Evolutionary conservation across 2,888 invertebrate genomes (phyloP), one percentile per base, ranked within the genome.

Genomic region (Drosophila koepferae): DNA sequence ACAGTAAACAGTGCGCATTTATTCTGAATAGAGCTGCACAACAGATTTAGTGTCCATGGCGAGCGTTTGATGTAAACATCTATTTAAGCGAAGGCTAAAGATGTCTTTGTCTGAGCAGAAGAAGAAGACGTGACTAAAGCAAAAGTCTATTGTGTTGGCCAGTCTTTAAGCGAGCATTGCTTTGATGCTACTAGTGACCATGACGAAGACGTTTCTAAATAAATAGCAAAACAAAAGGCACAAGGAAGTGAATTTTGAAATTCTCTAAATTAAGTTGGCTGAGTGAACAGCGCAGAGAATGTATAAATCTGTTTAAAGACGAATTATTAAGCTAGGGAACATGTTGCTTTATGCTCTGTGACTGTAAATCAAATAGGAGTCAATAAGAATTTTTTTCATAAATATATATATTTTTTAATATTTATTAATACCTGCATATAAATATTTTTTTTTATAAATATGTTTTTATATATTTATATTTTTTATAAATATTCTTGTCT

Each of bases 1-100:
- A 28, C 38, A 38, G 41, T 55, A 31, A 43, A 41, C 28, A 55
- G 16, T 18, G 20, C 16, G 4, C 51, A 12, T 36, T 36, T 51
- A 2, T 14, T 8, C 1, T 53, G 34, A 51, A 34, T 18, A 51
- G 31, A 51, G 49, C 49, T 31, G 49, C 31, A 31, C 5, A 34
- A 14, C 36, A 14, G 36, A 51, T 8, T 14, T 20, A 7, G 51
- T 18, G 51, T 4, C 34, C 51, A 51, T 36, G 36, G 51, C 18
- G 18, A 34, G 18, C 51, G 51, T 18, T 51, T 34, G 34, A 34
- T 34, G 51, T 51, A 18, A 51, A 51, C 51, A 51, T 18, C 34
- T 20, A 14, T 34, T 20, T 20, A 7, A 51, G 36, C 36, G 51
- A 8, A 14, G 36, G 8, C 20, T 14, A 51, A 34, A 18, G 18